A percentile compares a stretch with the other conserved stretches of the same genome.
Evolutionary conservation across 37 sponge, comb jelly and placozoan genomes (phyloP).

Genomic region (Mnemiopsis leidyi): DNA sequence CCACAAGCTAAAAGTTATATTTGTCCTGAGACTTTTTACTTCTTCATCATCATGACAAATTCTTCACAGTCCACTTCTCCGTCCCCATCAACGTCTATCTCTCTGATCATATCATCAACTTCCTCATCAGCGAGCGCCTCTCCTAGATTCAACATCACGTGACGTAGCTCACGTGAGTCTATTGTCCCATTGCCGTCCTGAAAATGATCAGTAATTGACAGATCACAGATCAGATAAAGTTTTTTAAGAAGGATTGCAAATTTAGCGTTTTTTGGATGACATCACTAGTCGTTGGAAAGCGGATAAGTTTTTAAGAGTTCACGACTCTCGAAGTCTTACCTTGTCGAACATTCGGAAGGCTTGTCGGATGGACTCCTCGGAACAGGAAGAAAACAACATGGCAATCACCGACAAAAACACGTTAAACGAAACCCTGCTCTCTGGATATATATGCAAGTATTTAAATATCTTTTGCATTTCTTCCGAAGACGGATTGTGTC

Average conservation of each 20-base stretch:
- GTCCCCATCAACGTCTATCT: conserved; percentile 44
- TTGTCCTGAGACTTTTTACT: too few relatives aligned
- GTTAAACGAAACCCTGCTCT: background rate
- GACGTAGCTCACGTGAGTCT: conserved; percentile 40
- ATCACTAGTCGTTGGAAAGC: too few relatives aligned
- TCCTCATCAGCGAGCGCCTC: conserved; percentile 41
- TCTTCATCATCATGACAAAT: conserved; percentile 57
- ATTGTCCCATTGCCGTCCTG: conserved; percentile 44
- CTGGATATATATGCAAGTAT: background rate
- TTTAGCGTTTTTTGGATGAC: too few relatives aligned
- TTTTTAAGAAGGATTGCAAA: too few relatives aligned
- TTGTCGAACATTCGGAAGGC: conserved; percentile 51
- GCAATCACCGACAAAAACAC: conserved; percentile 20
- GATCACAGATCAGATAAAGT: too few relatives aligned
- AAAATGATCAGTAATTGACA: background rate
- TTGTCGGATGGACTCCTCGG: conserved; percentile 53
- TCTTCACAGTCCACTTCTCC: conserved; percentile 53
- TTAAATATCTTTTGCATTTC: conserved; percentile 32
- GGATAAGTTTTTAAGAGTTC: too few relatives aligned
- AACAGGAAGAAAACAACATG: background rate
- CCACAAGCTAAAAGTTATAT: too few relatives aligned
- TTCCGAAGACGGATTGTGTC: conserved; percentile 8
- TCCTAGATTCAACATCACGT: conserved; percentile 43
- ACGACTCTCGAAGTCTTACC: too few relatives aligned
- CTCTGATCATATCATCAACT: conserved; percentile 40